Conservation (phyloP, 1,140 invertebrate species). For the Ips nitidus region DNA sequence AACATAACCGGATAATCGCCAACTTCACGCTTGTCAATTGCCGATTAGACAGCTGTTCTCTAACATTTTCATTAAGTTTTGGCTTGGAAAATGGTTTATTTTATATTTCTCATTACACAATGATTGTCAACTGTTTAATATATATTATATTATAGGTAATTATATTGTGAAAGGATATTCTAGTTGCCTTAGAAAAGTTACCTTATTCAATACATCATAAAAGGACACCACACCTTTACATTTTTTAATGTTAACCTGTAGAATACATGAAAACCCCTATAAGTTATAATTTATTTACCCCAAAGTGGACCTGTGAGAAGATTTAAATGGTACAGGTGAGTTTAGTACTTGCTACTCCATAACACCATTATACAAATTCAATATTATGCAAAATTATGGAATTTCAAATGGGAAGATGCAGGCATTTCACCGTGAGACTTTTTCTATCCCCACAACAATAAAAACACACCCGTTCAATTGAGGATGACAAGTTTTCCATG, state of each 20-base stretch:
- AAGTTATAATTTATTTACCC: constrained; percentile 1
- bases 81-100: constrained; percentile 1
- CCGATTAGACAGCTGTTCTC: constrained; percentile 33
- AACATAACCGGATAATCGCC: constrained; percentile 32
- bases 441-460: background rate
- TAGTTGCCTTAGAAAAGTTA: too few relatives aligned
- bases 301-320: background rate
- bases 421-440: background rate
- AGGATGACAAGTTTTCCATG: background rate
- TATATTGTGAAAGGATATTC: too few relatives aligned
- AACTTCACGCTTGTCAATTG: constrained; percentile 33
- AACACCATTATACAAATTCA: background rate
- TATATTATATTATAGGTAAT: background rate
- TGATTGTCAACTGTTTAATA: background rate
- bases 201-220: too few relatives aligned
- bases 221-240: too few relatives aligned
- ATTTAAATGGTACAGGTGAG: constrained; percentile 3
- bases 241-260: too few relatives aligned
- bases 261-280: background rate
- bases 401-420: background rate
- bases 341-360: background rate
- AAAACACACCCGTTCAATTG: background rate
- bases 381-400: constrained; percentile 12
- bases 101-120: background rate
- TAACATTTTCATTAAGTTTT: constrained; percentile 12